Evolutionary conservation across 2,113 vertebrate species (phyloP).

Genomic region (Trichomycterus rosablanca): DNA sequence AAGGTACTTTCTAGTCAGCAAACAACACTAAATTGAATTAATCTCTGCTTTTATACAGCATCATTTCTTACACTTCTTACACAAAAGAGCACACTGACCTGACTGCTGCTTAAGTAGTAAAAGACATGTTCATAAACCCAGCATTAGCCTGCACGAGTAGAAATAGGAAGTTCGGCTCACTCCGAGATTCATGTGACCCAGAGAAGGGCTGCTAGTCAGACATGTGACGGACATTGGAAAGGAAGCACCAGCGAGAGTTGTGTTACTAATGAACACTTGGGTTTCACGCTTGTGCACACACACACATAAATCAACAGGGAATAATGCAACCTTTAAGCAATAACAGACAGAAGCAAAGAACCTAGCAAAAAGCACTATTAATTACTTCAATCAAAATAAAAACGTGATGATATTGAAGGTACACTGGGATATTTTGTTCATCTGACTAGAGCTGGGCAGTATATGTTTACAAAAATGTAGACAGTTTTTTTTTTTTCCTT

Average conservation of each 20-base stretch:
- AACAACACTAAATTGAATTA: neutral
- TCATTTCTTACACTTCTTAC: no score
- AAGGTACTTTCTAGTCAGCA: neutral
- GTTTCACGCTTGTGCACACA: conserved; percentile 1
- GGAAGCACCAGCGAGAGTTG: conserved; percentile 20
- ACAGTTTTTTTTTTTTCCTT: no score
- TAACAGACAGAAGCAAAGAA: no score
- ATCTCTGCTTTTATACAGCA: no score
- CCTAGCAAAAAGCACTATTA: no score
- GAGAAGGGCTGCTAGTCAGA: conserved; percentile 4
- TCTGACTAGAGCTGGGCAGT: no score
- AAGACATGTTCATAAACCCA: no score
- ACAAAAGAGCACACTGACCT: neutral
- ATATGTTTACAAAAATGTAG: no score
- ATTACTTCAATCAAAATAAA: no score
- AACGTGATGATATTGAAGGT: no score
- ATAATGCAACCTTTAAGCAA: conserved; percentile 7
- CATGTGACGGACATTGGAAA: conserved; percentile 27
- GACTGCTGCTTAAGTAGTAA: no score
- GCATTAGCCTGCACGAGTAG: neutral
- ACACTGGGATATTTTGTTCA: no score
- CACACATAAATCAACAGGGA: conserved; percentile 10
- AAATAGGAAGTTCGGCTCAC: conserved; percentile 25
- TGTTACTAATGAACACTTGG: conserved; percentile 25
- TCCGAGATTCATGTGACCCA: conserved; percentile 36